phyloP scores from a whole-genome alignment of 2,888 invertebrate species.

The Linnaemya tessellans region DNA sequence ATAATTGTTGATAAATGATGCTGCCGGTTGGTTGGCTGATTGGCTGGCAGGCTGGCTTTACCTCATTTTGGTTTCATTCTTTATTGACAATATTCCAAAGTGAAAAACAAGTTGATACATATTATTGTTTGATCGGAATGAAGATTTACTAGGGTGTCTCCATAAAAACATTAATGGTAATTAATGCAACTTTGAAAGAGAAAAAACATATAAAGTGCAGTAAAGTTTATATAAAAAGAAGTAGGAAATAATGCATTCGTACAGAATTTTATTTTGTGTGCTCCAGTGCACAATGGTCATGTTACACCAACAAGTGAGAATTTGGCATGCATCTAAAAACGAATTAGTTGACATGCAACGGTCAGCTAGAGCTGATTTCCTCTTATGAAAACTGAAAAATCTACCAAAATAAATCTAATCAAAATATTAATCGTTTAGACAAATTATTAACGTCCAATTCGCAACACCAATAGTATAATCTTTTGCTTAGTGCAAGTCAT shows the following conservation, averaged over 20 bases:
- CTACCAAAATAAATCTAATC: too few relatives aligned
- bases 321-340: neutral
- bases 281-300: constrained; percentile 21
- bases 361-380: too few relatives aligned
- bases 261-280: constrained; percentile 31
- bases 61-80: neutral
- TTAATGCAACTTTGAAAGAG: constrained; percentile 57
- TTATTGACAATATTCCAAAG: constrained; percentile 9
- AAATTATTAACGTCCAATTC: too few relatives aligned
- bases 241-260: constrained; percentile 55
- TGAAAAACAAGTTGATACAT: constrained; percentile 13
- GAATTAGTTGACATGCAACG: neutral
- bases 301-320: neutral
- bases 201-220: constrained; percentile 15
- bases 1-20: constrained; percentile 69
- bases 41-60: neutral
- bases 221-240: constrained; percentile 27
- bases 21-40: constrained; percentile 17
- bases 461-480: too few relatives aligned
- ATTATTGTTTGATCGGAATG: constrained; percentile 40
- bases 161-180: constrained; percentile 68
- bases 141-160: constrained; percentile 63
- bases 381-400: too few relatives aligned
- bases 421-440: too few relatives aligned
- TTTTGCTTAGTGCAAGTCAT: too few relatives aligned